phyloP scores from a whole-genome alignment of 2,888 invertebrate species.

The Drosophila cognata region DNA sequence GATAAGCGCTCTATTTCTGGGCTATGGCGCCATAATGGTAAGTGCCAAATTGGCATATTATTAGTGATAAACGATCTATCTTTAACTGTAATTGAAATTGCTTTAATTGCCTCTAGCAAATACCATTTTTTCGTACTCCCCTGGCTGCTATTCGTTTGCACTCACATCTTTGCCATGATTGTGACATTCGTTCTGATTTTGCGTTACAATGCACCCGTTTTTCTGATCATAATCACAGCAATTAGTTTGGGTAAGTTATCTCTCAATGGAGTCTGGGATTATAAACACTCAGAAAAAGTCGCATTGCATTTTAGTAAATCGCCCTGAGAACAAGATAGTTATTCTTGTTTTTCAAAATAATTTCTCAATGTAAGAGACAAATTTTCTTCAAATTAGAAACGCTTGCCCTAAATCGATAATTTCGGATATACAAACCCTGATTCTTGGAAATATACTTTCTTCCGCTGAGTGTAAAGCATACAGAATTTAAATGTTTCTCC shows the following conservation, averaged over 20 bases:
- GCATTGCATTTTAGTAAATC: neutral
- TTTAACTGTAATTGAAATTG: neutral
- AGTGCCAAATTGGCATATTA: neutral
- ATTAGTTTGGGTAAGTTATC: constrained; percentile 15
- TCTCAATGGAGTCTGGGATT: neutral
- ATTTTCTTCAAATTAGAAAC: no score
- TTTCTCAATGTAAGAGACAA: neutral
- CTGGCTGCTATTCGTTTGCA: constrained; percentile 25
- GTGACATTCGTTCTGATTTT: constrained; percentile 2
- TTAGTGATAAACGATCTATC: neutral
- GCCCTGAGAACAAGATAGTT: neutral
- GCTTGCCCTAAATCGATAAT: no score
- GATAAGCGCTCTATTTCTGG: neutral
- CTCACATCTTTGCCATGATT: constrained; percentile 11
- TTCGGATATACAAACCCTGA: no score
- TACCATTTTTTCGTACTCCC: constrained; percentile 36
- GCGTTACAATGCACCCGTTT: neutral
- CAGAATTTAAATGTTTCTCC: neutral
- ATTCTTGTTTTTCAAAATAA: neutral
- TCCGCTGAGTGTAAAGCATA: neutral
- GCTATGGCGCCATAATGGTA: constrained; percentile 17
- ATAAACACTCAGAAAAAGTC: neutral
- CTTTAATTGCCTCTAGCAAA: constrained; percentile 11
- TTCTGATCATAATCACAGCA: constrained; percentile 1
- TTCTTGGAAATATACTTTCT: neutral